A percentile compares a stretch with the other conserved stretches of the same genome.
These are phyloP conservation scores for Uria aalge DNA, from an alignment of 2,113 vertebrate genomes.

Conservation along the genomic window DNA sequence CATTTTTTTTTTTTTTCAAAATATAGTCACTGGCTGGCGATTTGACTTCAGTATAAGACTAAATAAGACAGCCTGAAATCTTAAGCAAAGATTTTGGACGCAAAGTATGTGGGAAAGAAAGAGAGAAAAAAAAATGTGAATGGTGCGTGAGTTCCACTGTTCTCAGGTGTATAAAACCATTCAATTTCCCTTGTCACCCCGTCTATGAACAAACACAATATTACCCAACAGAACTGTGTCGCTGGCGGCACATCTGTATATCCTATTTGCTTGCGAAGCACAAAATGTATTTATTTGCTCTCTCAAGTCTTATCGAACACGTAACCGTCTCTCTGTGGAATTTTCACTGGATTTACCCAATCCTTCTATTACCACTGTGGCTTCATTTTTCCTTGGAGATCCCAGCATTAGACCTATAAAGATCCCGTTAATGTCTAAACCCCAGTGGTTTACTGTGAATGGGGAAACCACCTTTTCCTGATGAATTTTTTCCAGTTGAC, in stretches of 20 bases:
- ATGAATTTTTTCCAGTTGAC: conserved; percentile 54
- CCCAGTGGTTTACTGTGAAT: conserved; percentile 45
- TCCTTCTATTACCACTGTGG: not conserved
- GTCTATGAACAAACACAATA: not conserved
- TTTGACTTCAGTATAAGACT: not conserved
- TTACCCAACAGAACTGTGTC: not conserved
- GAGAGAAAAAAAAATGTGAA: not conserved
- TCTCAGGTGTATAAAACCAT: not conserved
- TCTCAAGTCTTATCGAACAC: not conserved
- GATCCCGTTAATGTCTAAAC: not conserved
- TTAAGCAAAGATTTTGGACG: not conserved
- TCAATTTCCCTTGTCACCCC: not conserved
- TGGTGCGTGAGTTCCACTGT: not conserved
- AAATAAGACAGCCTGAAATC: not conserved
- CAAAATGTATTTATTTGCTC: not conserved
- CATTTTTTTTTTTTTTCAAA: not conserved
- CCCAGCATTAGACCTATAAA: not conserved
- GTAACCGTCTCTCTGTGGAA: not conserved
- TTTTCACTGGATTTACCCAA: not conserved
- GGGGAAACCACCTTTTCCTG: conserved; percentile 47
- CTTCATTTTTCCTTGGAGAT: conserved; percentile 23
- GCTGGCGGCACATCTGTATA: not conserved
- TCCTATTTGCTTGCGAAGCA: not conserved
- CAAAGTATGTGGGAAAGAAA: not conserved
- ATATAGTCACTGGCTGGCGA: not conserved